Base-by-base conservation (phyloP, 2,797 vertebrate genomes). In the Ctenopoma kingsleyae region DNA sequence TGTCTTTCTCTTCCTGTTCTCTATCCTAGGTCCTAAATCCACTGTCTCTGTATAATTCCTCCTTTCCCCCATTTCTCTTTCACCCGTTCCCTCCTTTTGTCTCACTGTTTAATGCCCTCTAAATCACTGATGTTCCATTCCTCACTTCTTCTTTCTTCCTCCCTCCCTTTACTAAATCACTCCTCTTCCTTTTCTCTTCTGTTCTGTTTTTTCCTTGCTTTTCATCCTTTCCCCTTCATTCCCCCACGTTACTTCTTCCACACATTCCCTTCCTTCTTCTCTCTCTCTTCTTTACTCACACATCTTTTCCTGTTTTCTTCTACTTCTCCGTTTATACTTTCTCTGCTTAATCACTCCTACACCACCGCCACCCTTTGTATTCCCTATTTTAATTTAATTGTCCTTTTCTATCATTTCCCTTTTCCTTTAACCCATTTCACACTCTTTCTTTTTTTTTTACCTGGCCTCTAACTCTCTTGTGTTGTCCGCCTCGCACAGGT, bases 401-500 rank as follows among this genome's bases (percentile, higher is more conserved):
- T 35, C 44, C 7, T 20, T 56, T 53, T n/a, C 32, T 32, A 0
- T 2, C 8, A 6, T 0, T 15, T 54, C 49, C 22, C 15, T 32
- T 1, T 47, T 41, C 16, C 4, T 46, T 32, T 43, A 32, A 38
- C 17, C 7, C 3, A 25, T 5, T 50, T 38, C n/a, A 15, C 17
- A 9, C 12, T 50, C 15, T 52, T 15, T 47, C 44, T 40, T 7
- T 35, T 30, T 17, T 43, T 12, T 8, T 7, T 16, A 10, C 15
- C 36, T 32, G 12, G 10, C 30, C 13, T 56, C 53, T 67, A 43
- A 67, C 55, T 5, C 52, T 46, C 4, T 13, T 7, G 2, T 74
- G n/a, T 38, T 2, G 1, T 0, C 25, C 6, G 3, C 57, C 1
- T 6, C 75, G 27, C 4, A 6, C 92, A 99, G 98, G 98, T 81